Evolutionary conservation across 2,113 vertebrate genomes (phyloP), one percentile per base, ranked within the genome.

Genomic region (Otolemur garnettii): DNA sequence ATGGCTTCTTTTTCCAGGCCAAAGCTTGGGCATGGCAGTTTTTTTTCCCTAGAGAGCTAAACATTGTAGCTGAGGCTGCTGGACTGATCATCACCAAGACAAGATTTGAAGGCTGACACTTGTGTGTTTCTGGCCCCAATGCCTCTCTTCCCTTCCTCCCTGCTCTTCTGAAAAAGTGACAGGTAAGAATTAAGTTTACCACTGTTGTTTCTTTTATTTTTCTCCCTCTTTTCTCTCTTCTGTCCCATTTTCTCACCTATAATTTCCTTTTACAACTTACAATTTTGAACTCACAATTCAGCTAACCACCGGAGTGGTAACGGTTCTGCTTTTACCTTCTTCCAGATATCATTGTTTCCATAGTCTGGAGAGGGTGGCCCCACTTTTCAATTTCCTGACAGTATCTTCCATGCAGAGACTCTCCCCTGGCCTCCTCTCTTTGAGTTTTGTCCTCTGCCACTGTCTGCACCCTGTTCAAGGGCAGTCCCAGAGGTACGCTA

Each of bases 391-490:
- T 92, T 98, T 96, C 97, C 60, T 96, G 87, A 92, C 97, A 94
- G 62, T 88, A 77, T 55, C 86, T 79, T 94, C 95, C 93, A 97
- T 82, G 94, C 64, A 93, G 89, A 90, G 79, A 26, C 35, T 82
- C 17, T 45, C 17, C 33, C 87, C 45, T 50, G 18, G n/a, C 9
- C 14, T 90, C 62, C 59, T 74, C 12, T 83, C 35, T 59, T 38
- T 35, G 30, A 66, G 35, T 62, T 80, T 55, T 95, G 88, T 98
- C 98, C 97, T 97, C 95, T 85, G 71, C 17, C 0, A 77, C 78
- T 60, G 83, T 96, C 97, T 93, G 80, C 92, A 24, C 97, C 85
- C 78, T 96, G 80, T 87, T 97, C 97, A 98, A 98, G 98, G 98
- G 86, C 98, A 97, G 91, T 38, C 87, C 96, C 87, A 35, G 84